Percentiles rank a stretch among this genome's conserved stretches.
phyloP scores from a whole-genome alignment of 2,797 vertebrate genomes.

The Cyprinodon diabolis region DNA sequence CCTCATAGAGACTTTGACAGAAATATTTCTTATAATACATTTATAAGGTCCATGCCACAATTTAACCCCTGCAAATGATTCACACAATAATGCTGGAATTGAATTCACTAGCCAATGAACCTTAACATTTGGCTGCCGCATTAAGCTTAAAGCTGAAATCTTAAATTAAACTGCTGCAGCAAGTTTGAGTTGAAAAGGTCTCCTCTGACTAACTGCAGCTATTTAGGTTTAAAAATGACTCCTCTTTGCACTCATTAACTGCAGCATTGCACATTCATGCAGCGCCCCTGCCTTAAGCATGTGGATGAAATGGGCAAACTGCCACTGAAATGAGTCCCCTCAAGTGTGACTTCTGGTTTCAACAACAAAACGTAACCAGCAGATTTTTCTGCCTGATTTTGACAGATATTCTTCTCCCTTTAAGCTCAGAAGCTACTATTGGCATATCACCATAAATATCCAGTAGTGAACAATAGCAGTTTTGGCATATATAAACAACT shows the following conservation, averaged over 20 bases:
- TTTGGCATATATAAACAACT: conserved; percentile 43
- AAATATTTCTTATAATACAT: neutral
- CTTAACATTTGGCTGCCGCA: neutral
- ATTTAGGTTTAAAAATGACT: neutral
- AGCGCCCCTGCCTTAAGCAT: neutral
- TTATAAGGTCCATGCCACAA: neutral
- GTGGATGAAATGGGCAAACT: neutral
- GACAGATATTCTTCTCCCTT: conserved; percentile 43
- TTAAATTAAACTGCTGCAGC: neutral
- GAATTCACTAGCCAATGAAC: neutral
- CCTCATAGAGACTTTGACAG: neutral
- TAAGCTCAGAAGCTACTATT: conserved; percentile 1
- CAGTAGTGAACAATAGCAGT: conserved; percentile 12
- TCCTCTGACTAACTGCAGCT: neutral
- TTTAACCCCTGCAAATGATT: neutral
- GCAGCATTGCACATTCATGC: neutral
- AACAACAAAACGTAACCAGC: conserved; percentile 20
- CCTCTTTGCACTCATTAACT: neutral
- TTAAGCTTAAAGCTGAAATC: neutral
- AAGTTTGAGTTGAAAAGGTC: neutral
- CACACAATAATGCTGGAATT: neutral
- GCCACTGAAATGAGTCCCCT: conserved; percentile 8
- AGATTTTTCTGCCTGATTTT: conserved; percentile 27
- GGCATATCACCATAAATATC: conserved; percentile 6
- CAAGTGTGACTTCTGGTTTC: neutral